Percentiles rank a stretch among this genome's conserved stretches.
These are phyloP conservation scores for Smutsia gigantea DNA, from an alignment of 2,797 vertebrate genomes.

Conservation along the genomic window DNA sequence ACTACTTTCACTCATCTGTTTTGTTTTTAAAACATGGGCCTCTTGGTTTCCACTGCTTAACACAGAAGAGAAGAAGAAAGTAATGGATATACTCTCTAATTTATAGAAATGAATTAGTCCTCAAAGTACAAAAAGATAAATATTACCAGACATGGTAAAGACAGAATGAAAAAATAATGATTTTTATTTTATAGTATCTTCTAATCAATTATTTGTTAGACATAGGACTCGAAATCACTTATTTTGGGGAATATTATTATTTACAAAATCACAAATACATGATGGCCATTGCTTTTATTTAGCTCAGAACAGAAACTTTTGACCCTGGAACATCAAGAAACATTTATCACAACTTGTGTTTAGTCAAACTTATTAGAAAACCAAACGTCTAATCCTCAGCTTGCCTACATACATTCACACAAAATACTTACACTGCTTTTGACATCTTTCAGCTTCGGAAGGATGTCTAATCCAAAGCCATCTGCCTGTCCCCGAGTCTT, in stretches of 20 bases:
- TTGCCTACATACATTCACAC: background rate
- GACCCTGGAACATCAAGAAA: background rate
- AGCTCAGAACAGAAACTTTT: background rate
- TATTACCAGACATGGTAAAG: background rate
- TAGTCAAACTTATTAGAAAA: background rate
- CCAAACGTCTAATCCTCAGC: background rate
- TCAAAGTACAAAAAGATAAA: background rate
- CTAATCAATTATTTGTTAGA: background rate
- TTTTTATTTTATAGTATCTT: slow-evolving; percentile 1
- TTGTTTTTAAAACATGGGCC: background rate
- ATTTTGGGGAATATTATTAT: background rate
- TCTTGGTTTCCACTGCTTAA: background rate
- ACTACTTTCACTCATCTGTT: background rate
- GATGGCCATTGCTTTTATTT: background rate
- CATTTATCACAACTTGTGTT: background rate
- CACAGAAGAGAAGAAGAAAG: background rate
- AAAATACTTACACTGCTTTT: slow-evolving; percentile 96
- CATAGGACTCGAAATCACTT: background rate
- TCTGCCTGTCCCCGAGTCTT: slow-evolving; percentile 97
- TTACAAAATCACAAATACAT: background rate
- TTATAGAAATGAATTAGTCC: background rate
- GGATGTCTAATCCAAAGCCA: slow-evolving; percentile 97
- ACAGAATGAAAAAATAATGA: background rate
- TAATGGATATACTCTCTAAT: background rate
- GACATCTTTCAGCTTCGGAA: slow-evolving; percentile 98